Percentiles rank a stretch among this genome's conserved stretches.
These are phyloP conservation scores for Rhodinocichla rosea DNA, from an alignment of 2,113 vertebrate genomes.

Conservation along the genomic window DNA sequence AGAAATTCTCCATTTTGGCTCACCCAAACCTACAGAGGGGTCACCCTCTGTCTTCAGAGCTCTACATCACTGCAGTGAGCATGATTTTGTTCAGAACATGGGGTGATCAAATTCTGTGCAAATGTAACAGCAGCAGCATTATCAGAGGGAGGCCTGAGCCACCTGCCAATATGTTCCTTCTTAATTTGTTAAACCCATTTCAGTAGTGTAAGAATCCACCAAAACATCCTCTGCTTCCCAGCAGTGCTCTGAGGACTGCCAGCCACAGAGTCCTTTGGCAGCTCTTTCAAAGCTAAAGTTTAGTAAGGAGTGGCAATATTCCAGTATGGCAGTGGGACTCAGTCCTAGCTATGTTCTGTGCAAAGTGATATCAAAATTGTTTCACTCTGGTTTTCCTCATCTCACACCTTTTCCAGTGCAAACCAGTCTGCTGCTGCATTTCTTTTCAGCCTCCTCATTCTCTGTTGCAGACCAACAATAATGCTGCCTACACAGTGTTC, in stretches of 20 bases:
- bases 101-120: neutral
- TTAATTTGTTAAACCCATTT: neutral
- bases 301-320: neutral
- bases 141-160: neutral
- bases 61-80: neutral
- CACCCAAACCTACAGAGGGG: neutral
- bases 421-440: neutral
- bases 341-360: neutral
- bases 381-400: neutral
- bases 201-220: neutral
- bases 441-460: neutral
- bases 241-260: neutral
- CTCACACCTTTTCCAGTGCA: neutral
- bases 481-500: neutral
- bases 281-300: neutral
- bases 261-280: neutral
- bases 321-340: neutral
- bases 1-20: neutral
- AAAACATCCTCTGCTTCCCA: neutral
- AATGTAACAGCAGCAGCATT: neutral
- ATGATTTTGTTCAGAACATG: neutral
- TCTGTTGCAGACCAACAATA: neutral
- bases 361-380: neutral
- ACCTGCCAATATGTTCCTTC: neutral
- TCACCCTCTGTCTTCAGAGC: neutral